These are phyloP conservation scores for Trichogramma pretiosum DNA, from an alignment of 1,140 invertebrate genomes.

Conservation along the genomic window DNA sequence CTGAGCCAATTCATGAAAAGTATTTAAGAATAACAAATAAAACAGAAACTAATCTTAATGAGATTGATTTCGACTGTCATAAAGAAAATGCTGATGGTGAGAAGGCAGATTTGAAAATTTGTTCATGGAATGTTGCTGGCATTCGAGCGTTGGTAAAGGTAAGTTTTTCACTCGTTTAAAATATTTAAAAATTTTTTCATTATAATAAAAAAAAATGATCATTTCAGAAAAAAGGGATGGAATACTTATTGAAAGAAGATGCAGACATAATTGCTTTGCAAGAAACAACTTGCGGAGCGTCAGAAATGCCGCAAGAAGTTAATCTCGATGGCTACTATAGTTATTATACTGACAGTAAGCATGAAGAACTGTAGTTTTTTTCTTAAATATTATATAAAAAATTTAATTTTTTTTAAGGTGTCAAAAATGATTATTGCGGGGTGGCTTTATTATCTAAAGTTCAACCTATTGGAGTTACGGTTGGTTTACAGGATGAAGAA, in stretches of 20 bases:
- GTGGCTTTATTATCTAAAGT: constrained; percentile 80
- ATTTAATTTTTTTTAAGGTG: constrained; percentile 40
- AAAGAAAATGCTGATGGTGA: constrained; percentile 58
- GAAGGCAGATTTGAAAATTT: constrained; percentile 79
- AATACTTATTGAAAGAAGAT: constrained; percentile 71
- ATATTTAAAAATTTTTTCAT: no score
- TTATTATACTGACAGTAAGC: constrained; percentile 66
- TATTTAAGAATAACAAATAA: constrained; percentile 54
- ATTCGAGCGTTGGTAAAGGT: constrained; percentile 83
- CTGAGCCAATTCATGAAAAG: no score
- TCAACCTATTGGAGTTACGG: constrained; percentile 75
- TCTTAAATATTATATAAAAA: constrained; percentile 9
- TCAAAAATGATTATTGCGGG: constrained; percentile 85
- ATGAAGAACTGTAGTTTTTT: constrained; percentile 4
- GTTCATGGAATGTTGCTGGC: constrained; percentile 93
- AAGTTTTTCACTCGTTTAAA: constrained; percentile 29
- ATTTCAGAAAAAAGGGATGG: constrained; percentile 61
- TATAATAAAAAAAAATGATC: constrained; percentile 21
- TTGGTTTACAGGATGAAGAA: constrained; percentile 68
- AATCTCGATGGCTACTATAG: constrained; percentile 71
- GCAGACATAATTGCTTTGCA: constrained; percentile 91
- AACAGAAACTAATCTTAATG: constrained; percentile 49
- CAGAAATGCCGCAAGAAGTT: constrained; percentile 74
- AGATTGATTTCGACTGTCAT: constrained; percentile 54
- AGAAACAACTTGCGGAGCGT: constrained; percentile 83